Conservation (phyloP, 1,140 invertebrate genomes). For the Lysiphlebus fabarum region DNA sequence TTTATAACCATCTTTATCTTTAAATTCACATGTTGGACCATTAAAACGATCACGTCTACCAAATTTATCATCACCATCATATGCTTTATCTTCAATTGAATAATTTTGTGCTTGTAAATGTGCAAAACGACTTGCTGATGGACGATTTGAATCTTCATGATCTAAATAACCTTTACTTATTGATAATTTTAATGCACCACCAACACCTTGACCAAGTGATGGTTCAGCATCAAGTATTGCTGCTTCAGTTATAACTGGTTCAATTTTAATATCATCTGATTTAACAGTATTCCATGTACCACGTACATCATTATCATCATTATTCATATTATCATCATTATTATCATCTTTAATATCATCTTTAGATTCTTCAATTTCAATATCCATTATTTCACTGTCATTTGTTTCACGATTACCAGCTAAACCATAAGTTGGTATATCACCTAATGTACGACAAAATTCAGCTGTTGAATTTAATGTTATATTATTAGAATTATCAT, state of each 20-base stretch:
- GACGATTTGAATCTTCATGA: conserved; percentile 71
- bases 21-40: conserved; percentile 88
- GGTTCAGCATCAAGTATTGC: conserved; percentile 93
- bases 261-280: conserved; percentile 52
- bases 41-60: conserved; percentile 74
- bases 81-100: conserved; percentile 94
- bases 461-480: conserved; percentile 92
- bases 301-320: conserved; percentile 55
- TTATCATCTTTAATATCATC: conserved; percentile 54
- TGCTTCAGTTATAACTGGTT: conserved; percentile 58
- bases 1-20: conserved; percentile 89
- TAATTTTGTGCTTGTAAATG: conserved; percentile 87
- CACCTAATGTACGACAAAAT: conserved; percentile 93
- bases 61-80: conserved; percentile 83
- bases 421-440: conserved; percentile 90
- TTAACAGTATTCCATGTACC: conserved; percentile 74
- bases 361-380: conserved; percentile 59
- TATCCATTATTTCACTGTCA: conserved; percentile 76
- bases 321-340: conserved; percentile 53
- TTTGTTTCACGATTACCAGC: conserved; percentile 84
- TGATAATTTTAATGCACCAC: conserved; percentile 86
- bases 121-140: conserved; percentile 70
- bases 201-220: conserved; percentile 87
- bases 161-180: conserved; percentile 95
- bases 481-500: conserved; percentile 66